Percentiles rank a stretch among this genome's conserved stretches.
Conservation (phyloP, 2,113 vertebrate genomes). For the Petrocephalus microphthalmus region DNA sequence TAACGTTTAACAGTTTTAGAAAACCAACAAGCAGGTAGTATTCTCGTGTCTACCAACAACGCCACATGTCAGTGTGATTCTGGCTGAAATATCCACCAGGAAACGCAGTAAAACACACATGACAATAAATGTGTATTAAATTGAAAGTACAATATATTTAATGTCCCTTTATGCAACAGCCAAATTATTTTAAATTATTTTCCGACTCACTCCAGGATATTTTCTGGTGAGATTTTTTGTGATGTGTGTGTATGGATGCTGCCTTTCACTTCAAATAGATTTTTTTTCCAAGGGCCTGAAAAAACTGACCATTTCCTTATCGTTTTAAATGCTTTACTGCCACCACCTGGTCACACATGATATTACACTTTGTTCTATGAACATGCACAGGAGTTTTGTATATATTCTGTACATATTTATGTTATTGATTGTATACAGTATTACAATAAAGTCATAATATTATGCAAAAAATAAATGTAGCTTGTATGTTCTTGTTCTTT, state of each 20-base stretch:
- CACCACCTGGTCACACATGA: constrained; percentile 6
- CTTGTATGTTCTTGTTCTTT: not conserved
- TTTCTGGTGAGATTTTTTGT: not conserved
- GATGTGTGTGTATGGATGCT: not conserved
- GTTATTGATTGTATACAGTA: not conserved
- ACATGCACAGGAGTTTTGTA: not conserved
- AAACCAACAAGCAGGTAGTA: too few relatives aligned
- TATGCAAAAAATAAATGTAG: not conserved
- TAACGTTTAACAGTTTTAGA: too few relatives aligned
- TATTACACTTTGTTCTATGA: not conserved
- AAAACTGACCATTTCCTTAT: not conserved
- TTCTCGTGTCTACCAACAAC: not conserved
- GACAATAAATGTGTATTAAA: not conserved
- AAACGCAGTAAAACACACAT: not conserved
- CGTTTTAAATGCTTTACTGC: constrained; percentile 4
- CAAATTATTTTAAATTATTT: not conserved
- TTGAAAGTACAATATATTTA: not conserved
- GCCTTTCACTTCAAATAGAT: not conserved
- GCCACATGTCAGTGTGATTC: not conserved
- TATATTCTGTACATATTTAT: not conserved
- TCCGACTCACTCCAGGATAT: not conserved
- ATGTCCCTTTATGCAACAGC: not conserved
- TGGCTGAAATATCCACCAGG: not conserved
- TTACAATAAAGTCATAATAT: not conserved
- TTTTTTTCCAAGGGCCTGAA: not conserved